Base-by-base conservation (phyloP, 1,140 invertebrate genomes). In the Anoplophora glabripennis region DNA sequence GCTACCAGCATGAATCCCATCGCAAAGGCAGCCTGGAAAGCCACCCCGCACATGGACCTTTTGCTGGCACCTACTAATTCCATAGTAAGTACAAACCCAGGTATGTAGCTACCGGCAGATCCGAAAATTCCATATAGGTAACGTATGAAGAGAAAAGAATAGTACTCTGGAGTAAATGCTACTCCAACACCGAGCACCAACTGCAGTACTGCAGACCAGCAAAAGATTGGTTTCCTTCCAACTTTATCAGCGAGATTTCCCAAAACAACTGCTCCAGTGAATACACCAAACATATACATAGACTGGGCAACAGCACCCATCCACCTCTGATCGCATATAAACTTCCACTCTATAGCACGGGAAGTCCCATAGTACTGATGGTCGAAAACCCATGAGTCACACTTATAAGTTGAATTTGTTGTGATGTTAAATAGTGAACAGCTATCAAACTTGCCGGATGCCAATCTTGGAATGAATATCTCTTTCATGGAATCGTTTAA, bases 211-310 rank as follows among this genome's bases (percentile, higher is more conserved):
- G 83, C 83, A 7, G 89, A 88, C 75, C 87, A 81, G 66, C 88
- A 89, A 67, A 92, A 90, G 53, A 92, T 84, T 1, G 80, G 85
- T 72, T 93, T 93, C 7, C 92, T 80, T 0, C 92, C 92, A 63
- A 87, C 86, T 79, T 89, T 93, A 71, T 97, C 94, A 0, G 93
- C 90, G 65, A 95, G 73, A 12, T 86, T 87, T 7, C 93, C 92
- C n/a, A 96, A 77, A 0, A 86, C 82, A 0, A 96, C 83, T 4
- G 92, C 90, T 4, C 93, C 93, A 4, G 86, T 80, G 46, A 95
- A 90, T 8, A 93, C 89, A n/a, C 94, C 94, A 55, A 93, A 80
- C 91, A 96, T 95, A 72, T 92, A 95, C 7, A 82, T 72, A 1
- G 81, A 89, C 71, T 94, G 91, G 0, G 89, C 86, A 10, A 90